Evolutionary conservation across 2,888 invertebrate genomes (phyloP).

Genomic region (Desoria tigrina): DNA sequence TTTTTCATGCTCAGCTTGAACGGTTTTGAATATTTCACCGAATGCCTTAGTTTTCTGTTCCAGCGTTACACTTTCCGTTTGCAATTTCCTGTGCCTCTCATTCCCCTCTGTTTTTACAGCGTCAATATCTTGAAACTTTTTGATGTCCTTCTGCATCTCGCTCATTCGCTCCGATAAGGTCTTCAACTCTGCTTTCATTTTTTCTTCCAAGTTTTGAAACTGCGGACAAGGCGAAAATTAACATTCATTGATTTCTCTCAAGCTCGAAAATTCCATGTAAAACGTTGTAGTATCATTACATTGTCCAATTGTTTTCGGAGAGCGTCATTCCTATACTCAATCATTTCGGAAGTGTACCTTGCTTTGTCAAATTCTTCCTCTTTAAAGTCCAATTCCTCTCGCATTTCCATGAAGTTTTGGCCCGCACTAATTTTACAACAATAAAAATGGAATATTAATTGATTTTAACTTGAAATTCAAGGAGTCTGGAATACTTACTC

Average conservation of each 20-base stretch:
- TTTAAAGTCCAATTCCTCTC: conserved; percentile 61
- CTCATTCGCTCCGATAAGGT: conserved; percentile 59
- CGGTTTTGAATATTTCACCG: conserved; percentile 61
- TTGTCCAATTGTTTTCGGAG: conserved; percentile 59
- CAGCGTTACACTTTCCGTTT: conserved; percentile 61
- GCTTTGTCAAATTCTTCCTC: conserved; percentile 65
- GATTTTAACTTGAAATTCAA: neutral
- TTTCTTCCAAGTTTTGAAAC: conserved; percentile 69
- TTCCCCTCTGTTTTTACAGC: conserved; percentile 63
- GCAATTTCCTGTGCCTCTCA: conserved; percentile 62
- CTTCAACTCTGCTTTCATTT: conserved; percentile 63
- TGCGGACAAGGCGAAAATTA: conserved; percentile 53
- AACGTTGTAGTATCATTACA: conserved; percentile 51
- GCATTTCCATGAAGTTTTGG: conserved; percentile 58
- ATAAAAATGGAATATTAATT: neutral
- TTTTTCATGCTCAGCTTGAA: conserved; percentile 61
- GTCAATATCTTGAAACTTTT: conserved; percentile 65
- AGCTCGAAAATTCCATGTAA: neutral
- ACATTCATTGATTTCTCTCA: neutral
- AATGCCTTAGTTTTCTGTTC: conserved; percentile 57
- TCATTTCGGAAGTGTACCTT: conserved; percentile 64
- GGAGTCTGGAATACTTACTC: conserved; percentile 47
- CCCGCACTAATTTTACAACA: conserved; percentile 54
- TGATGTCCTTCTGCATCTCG: conserved; percentile 66
- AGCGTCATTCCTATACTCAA: conserved; percentile 51